Evolutionary conservation across 2,113 vertebrate genomes (phyloP).

Genomic region (Nanorana parkeri): DNA sequence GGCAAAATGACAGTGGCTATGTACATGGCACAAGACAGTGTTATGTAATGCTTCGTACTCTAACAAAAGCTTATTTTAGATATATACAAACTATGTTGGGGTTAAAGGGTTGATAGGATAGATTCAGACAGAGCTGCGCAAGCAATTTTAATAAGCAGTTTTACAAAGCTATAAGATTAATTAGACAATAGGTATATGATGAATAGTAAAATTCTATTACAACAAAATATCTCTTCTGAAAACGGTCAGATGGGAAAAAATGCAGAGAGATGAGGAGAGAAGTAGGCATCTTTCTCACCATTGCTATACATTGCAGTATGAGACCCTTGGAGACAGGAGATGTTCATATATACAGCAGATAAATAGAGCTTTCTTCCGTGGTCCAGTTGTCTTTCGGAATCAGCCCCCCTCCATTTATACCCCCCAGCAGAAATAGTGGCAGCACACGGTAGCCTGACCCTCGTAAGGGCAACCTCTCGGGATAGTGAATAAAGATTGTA

Average conservation of each 20-base stretch:
- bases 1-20: not conserved
- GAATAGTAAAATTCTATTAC: conserved; percentile 15
- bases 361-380: conserved; percentile 34
- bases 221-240: not conserved
- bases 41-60: not conserved
- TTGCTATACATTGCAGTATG: conserved; percentile 54
- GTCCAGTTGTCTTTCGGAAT: conserved; percentile 11
- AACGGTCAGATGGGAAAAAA: conserved; percentile 60
- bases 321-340: conserved; percentile 43
- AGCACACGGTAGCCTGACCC: conserved; percentile 40
- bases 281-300: conserved; percentile 52
- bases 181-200: not conserved
- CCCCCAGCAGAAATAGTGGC: conserved; percentile 41
- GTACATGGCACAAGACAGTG: not conserved
- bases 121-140: not conserved
- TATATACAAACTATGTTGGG: not conserved
- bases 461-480: conserved; percentile 44
- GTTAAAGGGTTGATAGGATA: not conserved
- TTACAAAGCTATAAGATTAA: not conserved
- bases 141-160: conserved; percentile 13
- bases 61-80: not conserved
- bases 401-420: conserved; percentile 39
- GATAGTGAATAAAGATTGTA: conserved; percentile 53
- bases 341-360: conserved; percentile 41
- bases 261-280: conserved; percentile 59